Evolutionary conservation across 2,888 invertebrate genomes (phyloP), one percentile per base, ranked within the genome.

Genomic region (Nephrotoma flavescens): DNA sequence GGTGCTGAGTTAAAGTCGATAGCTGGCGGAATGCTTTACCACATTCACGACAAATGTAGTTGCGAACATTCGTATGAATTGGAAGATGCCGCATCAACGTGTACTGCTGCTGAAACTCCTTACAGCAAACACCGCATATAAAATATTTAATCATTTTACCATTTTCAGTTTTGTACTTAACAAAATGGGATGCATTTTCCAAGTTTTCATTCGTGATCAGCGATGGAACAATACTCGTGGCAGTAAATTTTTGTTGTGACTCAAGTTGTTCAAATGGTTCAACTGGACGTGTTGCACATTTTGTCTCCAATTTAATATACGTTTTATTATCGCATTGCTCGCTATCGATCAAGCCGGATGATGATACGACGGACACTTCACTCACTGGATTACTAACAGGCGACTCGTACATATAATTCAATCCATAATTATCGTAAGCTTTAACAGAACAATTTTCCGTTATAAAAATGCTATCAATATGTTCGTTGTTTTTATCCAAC

Each of bases 81-180:
- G 96, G 95, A 2, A 96, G 91, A 89, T 96, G 96, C 4, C 96
- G 93, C 94, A 95, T 94, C 88, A 96, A 90, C 0, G 95, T 95
- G 89, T 96, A 96, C 89, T 95, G 95, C 90, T 96, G 96, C 86
- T 95, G 94, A 90, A 96, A 96, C 89, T 95, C 95, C 87, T 95
- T 94, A 41, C 94, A 92, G 91, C 96, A 96, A 88, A 95, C 94
- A 6, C 95, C 95, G 89, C 96, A 96, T 89, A 95, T 95, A 95
- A 95, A 96, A 3, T 95, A 92, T 89, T 95, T 95, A 47, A 94
- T 92, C 5, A 94, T 94, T 87, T 95, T 93, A 0, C 95, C 95
- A 88, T 95, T 94, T 86, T 94, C 92, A 88, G 95, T 93, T 83
- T 95, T 93, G 89, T 94, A 94, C 89, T 95, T 95, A 1, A 95